phyloP scores from a whole-genome alignment of 2,888 invertebrate genomes.

The Tetragnatha montana region DNA sequence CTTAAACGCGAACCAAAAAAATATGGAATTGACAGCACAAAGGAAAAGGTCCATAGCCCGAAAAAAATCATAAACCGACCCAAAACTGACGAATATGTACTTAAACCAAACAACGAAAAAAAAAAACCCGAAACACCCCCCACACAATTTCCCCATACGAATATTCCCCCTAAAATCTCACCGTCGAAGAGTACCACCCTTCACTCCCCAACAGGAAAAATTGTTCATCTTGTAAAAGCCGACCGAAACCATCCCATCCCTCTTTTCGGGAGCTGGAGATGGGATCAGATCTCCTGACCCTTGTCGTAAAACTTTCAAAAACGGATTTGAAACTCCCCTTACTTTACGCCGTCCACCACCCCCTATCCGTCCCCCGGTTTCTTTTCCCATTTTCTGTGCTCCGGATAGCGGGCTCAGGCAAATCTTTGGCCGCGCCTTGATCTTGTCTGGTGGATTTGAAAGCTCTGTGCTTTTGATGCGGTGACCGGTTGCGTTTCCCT shows the following conservation, averaged over 20 bases:
- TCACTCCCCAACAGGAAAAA: neutral
- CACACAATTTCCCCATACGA: too few species aligned
- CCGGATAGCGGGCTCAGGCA: neutral
- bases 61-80: too few species aligned
- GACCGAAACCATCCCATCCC: conserved; percentile 9
- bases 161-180: too few species aligned
- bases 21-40: too few species aligned
- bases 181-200: too few species aligned
- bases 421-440: neutral
- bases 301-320: conserved; percentile 49
- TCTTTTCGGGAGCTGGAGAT: conserved; percentile 26
- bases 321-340: conserved; percentile 31
- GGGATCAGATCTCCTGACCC: conserved; percentile 45
- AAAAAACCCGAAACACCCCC: too few species aligned
- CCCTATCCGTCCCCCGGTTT: conserved; percentile 3
- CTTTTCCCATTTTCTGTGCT: neutral
- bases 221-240: conserved; percentile 40
- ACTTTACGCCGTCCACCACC: neutral
- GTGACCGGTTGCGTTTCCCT: too few species aligned
- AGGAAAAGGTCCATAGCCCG: too few species aligned
- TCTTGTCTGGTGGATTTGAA: neutral
- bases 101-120: too few species aligned
- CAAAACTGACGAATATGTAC: too few species aligned
- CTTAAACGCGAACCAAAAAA: too few species aligned
- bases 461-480: neutral